phyloP scores from a whole-genome alignment of 2,797 vertebrate species.

The Galago senegalensis region DNA sequence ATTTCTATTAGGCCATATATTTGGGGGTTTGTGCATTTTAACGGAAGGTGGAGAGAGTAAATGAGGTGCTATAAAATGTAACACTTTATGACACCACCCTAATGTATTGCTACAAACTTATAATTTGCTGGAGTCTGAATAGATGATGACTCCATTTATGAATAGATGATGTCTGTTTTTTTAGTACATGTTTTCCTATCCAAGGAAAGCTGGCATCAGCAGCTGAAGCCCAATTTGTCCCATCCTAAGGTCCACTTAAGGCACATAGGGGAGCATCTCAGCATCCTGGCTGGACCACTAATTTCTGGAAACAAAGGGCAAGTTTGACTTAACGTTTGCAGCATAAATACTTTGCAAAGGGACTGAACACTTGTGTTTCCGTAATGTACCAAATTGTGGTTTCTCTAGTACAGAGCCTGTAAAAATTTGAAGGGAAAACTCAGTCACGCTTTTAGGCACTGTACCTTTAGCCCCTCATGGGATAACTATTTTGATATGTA shows the following conservation, averaged over 20 bases:
- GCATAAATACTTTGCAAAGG: neutral
- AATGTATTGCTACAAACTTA: neutral
- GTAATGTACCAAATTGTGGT: neutral
- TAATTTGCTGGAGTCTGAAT: constrained; percentile 29
- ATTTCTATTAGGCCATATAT: neutral
- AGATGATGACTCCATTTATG: neutral
- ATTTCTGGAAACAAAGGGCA: neutral
- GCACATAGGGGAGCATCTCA: neutral
- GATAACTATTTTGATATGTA: constrained; percentile 16
- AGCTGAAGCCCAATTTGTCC: neutral
- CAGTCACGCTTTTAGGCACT: neutral
- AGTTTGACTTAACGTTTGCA: neutral
- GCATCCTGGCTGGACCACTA: neutral
- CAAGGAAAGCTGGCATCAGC: neutral
- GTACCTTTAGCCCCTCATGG: constrained; percentile 26
- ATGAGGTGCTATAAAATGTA: neutral
- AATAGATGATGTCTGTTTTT: neutral
- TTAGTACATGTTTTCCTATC: neutral
- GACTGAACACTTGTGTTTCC: neutral
- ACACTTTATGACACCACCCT: neutral
- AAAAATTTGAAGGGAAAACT: neutral
- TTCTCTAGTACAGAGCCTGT: neutral
- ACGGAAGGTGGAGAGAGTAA: neutral
- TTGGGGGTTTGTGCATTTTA: neutral
- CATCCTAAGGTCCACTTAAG: neutral